Evolutionary conservation across 92 coral and sea anemone genomes (phyloP), one percentile per base, ranked within the genome.

Genomic region (Zoanthus sansibaricus): DNA sequence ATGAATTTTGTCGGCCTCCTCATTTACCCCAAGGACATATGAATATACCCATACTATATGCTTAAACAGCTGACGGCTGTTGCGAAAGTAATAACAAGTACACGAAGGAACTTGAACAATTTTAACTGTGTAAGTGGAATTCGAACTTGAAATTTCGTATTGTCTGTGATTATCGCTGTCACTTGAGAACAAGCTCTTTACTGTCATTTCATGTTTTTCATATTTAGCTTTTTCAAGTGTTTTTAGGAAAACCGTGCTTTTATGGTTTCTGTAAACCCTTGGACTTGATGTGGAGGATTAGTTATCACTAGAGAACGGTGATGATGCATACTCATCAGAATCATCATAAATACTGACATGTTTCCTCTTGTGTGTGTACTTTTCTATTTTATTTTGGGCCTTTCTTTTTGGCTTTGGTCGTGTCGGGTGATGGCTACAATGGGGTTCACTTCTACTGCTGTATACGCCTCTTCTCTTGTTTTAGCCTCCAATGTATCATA

Each of bases 371-470:
- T 25, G 25, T 25, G 25, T 25, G 0, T 25, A 25, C 25, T 25
- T 25, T 25, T 25, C 25, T 0, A 25, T 25, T 25, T 25, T 25
- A 25, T 25, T 25, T 25, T 25, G 25, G 25, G 25, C 25, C 25
- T 25, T 25, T 25, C 25, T 25, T 25, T 25, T 25, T 25, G 25
- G 25, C 25, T 25, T 25, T 25, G 25, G 25, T 25, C 25, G 25
- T 25, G 25, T 25, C 25, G 25, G 25, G 25, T 25, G 25, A 25
- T 25, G 25, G 0, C 25, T 25, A 25, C 71, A 51, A 80, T 20
- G 76, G 25, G 71, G 86, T 30, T 80, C 86, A 80, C 77, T 16
- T 44, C 82, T 14, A 71, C 82, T 77, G 82, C 58, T 52, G 71
- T 45, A 77, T 52, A 44, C 16, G 71, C 71, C 51, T 77, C 82